Evolutionary conservation across 2,888 invertebrate genomes (phyloP).

Genomic region (Didymodactylos carnosus): DNA sequence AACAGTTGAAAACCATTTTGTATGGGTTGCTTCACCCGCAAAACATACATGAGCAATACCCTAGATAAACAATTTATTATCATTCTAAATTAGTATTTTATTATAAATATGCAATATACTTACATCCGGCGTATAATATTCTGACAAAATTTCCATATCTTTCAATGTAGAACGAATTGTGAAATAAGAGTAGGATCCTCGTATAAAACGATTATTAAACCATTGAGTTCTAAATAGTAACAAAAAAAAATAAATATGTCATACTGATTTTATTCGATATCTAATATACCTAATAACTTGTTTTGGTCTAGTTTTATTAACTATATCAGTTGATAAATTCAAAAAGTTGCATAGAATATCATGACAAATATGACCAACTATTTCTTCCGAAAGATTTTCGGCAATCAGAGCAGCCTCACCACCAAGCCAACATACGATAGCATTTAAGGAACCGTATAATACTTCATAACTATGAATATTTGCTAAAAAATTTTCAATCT

Average conservation of each 20-base stretch:
- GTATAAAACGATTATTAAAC: not conserved
- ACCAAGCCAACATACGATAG: not conserved
- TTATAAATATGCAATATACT: not conserved
- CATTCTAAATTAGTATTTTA: not conserved
- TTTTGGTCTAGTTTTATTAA: not conserved
- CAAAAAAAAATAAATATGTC: too few species aligned
- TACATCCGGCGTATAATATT: not conserved
- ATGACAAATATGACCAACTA: not conserved
- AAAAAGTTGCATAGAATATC: not conserved
- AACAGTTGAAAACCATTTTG: conserved; percentile 76
- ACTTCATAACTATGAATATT: not conserved
- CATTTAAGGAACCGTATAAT: too few species aligned
- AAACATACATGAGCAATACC: conserved; percentile 51
- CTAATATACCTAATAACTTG: not conserved
- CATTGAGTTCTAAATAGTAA: not conserved
- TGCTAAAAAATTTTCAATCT: too few species aligned
- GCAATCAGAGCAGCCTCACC: not conserved
- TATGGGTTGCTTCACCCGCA: conserved; percentile 84
- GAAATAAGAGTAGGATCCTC: not conserved
- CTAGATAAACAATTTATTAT: not conserved
- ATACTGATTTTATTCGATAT: not conserved
- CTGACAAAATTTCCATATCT: not conserved
- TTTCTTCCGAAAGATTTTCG: not conserved
- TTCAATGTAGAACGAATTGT: not conserved
- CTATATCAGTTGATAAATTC: not conserved